Evolutionary conservation across 2,888 invertebrate genomes (phyloP), one percentile per base, ranked within the genome.

Genomic region (Athalia cordata): DNA sequence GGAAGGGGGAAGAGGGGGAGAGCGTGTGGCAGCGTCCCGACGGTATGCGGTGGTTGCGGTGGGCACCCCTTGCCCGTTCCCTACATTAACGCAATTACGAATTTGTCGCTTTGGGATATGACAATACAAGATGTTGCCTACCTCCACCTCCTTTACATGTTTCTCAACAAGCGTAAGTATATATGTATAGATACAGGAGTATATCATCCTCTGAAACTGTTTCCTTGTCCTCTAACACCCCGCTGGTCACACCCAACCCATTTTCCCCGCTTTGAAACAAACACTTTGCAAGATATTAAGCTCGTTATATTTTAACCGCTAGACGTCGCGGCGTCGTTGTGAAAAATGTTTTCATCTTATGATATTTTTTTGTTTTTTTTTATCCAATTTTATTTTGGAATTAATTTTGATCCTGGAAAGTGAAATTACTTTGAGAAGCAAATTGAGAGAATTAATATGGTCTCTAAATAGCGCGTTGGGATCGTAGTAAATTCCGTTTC

Each of bases 71-170:
- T 83, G 83, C 84, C 74, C 74, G 62, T 75, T 75, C 50, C 85
- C 86, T 86, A 86, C 87, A 89, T 88, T 88, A 89, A 88, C 87
- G 89, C 86, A 89, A 89, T 89, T 90, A 90, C 89, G 88, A 89
- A 90, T 90, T 89, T 88, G 87, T 89, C 88, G 88, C 87, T 86
- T 84, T 85, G 86, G 86, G 86, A 87, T 86, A 87, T 89, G 89
- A 89, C 89, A 89, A 89, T 89, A 90, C 90, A 90, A 89, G 88
- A 89, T 89, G 90, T 88, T 85, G 87, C 87, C 83, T 84, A 83
- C 81, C 78, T 79, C 78, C 57, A 74, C 77, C 78, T 78, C 77
- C 82, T 77, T 80, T 81, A 80, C 80, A 78, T 83, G 81, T 81
- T 68, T 68, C 77, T 77, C 66, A 15, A n/a, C 77, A 57, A 13